Base-by-base conservation (phyloP, 2,113 vertebrate species). In the Oncorhynchus nerka region DNA sequence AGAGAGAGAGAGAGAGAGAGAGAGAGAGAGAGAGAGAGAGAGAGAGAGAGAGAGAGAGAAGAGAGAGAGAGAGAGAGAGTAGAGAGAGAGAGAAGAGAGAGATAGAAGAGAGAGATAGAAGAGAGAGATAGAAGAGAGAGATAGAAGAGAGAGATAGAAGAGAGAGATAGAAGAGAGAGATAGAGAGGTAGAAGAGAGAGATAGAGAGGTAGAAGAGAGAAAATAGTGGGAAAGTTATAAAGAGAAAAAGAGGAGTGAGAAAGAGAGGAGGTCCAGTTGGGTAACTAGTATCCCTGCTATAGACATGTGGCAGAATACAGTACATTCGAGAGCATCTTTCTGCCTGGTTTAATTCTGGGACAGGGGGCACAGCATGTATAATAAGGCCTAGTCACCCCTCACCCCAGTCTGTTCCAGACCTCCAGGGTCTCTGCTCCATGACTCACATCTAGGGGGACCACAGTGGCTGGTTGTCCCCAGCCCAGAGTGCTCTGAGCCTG, bases 311-410 rank as follows among this genome's bases (percentile, higher is more conserved):
- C 13, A 67, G 16, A 12, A 6, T 48, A 28, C 45, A 71, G 22
- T 87, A 87, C 85, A 86, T 84, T 90, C 83, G 83, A 85, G 62
- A 73, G 74, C 51, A 55, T 55, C 51, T 19, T 19, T 39, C 34
- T 39, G 75, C 74, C 77, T 57, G 82, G 76, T 84, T 75, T 80
- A 85, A 49, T 75, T 81, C 61, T 76, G 75, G 68, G 73, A 70
- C 75, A 12, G 55, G 30, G 65, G 65, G 28, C 16, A 67, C 26
- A 67, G 28, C 15, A 16, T 67, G n/a, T 67, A 5, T 28, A 76
- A 73, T 89, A 90, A 91, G 90, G 88, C 88, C 57, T 20, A 57
- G 61, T 70, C 74, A 75, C 70, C 49, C 64, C 30, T 67, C 65
- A 67, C 11, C 65, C 65, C 65, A 28, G 65, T 7, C 65, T 49